phyloP scores from a whole-genome alignment of 2,797 vertebrate species.

The Scolopax bukidnonensis region DNA sequence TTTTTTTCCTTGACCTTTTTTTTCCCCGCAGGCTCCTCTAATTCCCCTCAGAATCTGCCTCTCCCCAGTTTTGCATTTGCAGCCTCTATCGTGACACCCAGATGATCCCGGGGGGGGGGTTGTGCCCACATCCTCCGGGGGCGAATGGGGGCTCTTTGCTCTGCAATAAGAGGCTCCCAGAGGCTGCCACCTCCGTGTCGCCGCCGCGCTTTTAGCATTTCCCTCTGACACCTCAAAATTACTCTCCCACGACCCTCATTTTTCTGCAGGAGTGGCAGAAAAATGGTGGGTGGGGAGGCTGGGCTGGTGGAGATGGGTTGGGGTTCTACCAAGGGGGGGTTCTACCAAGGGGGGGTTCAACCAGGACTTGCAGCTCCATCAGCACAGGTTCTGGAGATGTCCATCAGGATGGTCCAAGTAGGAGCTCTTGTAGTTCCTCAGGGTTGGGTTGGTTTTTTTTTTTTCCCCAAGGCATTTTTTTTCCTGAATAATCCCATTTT shows the following conservation, averaged over 20 bases:
- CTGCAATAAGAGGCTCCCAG: too few relatives aligned
- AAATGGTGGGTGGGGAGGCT: too few relatives aligned
- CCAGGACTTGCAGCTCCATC: neutral
- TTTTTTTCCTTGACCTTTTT: neutral
- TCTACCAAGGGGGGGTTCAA: too few relatives aligned
- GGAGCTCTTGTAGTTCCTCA: neutral
- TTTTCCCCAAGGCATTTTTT: neutral
- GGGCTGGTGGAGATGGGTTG: too few relatives aligned
- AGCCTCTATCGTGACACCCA: neutral
- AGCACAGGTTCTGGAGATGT: neutral
- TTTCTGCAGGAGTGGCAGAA: too few relatives aligned
- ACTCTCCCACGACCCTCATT: too few relatives aligned
- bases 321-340: too few relatives aligned
- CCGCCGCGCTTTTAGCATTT: too few relatives aligned
- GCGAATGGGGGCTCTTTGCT: neutral
- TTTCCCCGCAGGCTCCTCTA: neutral
- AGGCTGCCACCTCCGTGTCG: too few relatives aligned
- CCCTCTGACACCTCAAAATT: too few relatives aligned
- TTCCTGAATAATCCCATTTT: neutral
- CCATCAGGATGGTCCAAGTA: neutral
- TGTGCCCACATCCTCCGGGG: neutral
- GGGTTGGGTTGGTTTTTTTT: neutral
- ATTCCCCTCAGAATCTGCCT: neutral
- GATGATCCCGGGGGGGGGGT: neutral
- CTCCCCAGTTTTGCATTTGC: neutral